Evolutionary conservation across 2,797 vertebrate genomes (phyloP), one percentile per base, ranked within the genome.

Genomic region (Remorina albescens): DNA sequence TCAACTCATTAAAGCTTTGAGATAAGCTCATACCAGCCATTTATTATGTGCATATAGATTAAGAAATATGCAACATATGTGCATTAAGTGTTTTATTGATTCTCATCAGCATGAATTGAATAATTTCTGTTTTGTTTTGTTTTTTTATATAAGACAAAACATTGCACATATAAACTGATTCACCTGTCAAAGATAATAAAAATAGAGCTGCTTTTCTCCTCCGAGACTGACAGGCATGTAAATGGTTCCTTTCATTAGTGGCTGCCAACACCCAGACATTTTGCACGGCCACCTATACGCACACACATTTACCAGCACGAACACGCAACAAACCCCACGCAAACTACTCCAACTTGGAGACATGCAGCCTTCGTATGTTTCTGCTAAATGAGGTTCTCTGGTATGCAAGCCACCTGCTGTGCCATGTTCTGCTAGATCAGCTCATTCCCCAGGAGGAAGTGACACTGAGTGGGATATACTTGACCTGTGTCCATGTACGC

Each of bases 401-500:
- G 19, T 49, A 77, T 78, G 75, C 53, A 5, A 69, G 71, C 80
- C 83, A 86, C 88, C 80, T 88, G 80, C 76, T 6, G 32, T 1
- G 62, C 47, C 23, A 15, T 41, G 61, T 84, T 84, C 75, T 82
- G 82, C 79, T 77, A 73, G 73, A 82, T 78, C 69, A 74, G 80
- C 80, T 77, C 65, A 28, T 84, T 85, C 57, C 71, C 80, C 67
- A 41, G 67, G 76, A 86, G 78, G 72, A 78, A 79, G 83, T 54
- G 58, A 81, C 79, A 57, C 75, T 61, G 84, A 84, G 83, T 89
- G 83, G 89, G 89, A 82, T 68, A 81, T 61, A 21, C 79, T 89
- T 90, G 88, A 92, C 89, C 91, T 77, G 74, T 80, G 86, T 80
- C 58, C 80, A 81, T 70, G 70, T 67, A 83, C 51, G 73, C 86